Evolutionary conservation across 2,888 invertebrate genomes (phyloP), one percentile per base, ranked within the genome.

Genomic region (Sesia apiformis): DNA sequence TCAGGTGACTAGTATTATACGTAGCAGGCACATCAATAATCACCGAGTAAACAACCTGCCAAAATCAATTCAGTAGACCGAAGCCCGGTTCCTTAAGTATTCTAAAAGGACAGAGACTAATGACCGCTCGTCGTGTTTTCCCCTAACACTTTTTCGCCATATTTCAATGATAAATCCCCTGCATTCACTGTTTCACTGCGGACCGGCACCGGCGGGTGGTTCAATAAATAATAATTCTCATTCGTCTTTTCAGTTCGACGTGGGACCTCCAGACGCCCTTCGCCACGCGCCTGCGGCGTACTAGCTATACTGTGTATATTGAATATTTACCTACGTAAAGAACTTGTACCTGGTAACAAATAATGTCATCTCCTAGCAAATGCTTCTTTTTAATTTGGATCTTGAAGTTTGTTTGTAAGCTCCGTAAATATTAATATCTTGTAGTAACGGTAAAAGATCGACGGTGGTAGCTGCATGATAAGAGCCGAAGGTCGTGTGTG

Each of bases 211-310:
- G 55, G 56, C 57, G 51, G 55, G 39, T 43, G 39, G n/a, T 41
- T 43, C 8, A 68, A 76, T 78, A 78, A 77, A 80, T 78, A 77
- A 78, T 72, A 76, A 74, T 70, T 70, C 74, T 69, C 74, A 74
- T 78, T 77, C 69, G 75, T 78, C 75, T 78, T 74, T 74, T 69
- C 70, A 72, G 59, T 50, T 40, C 51, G 56, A 23, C 53, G 52
- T 42, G 62, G 60, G 80, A 78, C 81, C 82, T 81, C 78, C 62
- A 82, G 81, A 81, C 82, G 76, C 67, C 82, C 80, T 82, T 72
- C 63, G 58, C 52, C 50, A 55, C 61, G 50, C 50, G 50, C 50
- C 50, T 50, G 50, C 50, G 50, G 50, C 50, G 7, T 50, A 52
- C 56, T 52, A 51, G 4, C 4, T 6, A 46, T n/a, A 8, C 7